Evolutionary conservation across 2,888 invertebrate species (phyloP).

Genomic region (Disparrhopalites patrizii): DNA sequence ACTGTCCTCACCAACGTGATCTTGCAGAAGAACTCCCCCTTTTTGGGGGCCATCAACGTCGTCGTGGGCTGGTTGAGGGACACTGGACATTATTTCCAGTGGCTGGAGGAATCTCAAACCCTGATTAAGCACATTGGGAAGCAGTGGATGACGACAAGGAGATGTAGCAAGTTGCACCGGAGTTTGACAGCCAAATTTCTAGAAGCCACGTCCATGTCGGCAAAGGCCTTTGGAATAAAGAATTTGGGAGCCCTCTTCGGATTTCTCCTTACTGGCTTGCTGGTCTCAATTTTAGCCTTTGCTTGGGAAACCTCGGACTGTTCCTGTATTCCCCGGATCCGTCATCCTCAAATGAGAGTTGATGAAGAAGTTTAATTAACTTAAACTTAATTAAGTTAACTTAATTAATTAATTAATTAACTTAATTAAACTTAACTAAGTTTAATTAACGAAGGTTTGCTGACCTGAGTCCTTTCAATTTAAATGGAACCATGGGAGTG

Average conservation of each 20-base stretch:
- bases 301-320: no score
- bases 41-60: not conserved
- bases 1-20: constrained; percentile 2
- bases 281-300: not conserved
- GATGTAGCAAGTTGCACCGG: not conserved
- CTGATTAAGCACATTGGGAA: not conserved
- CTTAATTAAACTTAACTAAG: no score
- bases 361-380: no score
- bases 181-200: not conserved
- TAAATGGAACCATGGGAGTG: no score
- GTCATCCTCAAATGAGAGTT: no score
- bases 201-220: no score
- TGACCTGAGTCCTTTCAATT: no score
- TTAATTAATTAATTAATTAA: no score
- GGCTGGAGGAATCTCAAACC: not conserved
- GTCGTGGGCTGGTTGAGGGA: constrained; percentile 1
- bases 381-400: no score
- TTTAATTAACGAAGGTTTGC: no score
- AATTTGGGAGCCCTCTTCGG: not conserved
- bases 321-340: no score
- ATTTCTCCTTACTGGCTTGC: not conserved
- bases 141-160: not conserved
- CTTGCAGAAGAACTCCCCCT: not conserved
- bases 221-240: not conserved
- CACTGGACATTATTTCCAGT: constrained; percentile 9